phyloP scores from a whole-genome alignment of 2,888 invertebrate genomes.

The Stictocephala bisonia region DNA sequence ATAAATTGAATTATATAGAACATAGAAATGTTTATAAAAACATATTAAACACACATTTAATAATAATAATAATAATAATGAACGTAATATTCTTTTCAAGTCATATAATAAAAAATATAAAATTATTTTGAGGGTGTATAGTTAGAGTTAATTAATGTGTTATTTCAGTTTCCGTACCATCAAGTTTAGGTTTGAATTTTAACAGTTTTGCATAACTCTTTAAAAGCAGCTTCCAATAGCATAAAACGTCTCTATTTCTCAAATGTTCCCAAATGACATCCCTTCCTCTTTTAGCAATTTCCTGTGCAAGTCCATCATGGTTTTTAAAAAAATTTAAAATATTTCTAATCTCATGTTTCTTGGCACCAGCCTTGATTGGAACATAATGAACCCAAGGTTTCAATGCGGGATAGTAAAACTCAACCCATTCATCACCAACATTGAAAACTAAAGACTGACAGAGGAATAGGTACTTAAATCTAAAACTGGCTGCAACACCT shows the following conservation, averaged over 20 bases:
- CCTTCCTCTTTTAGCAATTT: conserved; percentile 86
- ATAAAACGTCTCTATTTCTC: conserved; percentile 81
- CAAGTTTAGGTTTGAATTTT: conserved; percentile 72
- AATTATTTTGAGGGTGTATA: too few relatives aligned
- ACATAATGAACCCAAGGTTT: conserved; percentile 97
- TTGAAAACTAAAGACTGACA: conserved; percentile 95
- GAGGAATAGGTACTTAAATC: conserved; percentile 94
- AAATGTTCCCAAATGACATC: conserved; percentile 87
- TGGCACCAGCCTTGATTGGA: conserved; percentile 79
- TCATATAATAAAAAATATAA: too few relatives aligned
- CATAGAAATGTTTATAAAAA: too few relatives aligned
- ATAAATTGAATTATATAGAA: too few relatives aligned
- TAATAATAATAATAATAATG: too few relatives aligned
- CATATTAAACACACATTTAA: too few relatives aligned
- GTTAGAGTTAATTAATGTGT: too few relatives aligned
- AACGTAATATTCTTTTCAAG: too few relatives aligned
- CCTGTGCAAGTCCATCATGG: conserved; percentile 78
- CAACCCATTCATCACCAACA: conserved; percentile 93
- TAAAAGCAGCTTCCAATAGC: conserved; percentile 88
- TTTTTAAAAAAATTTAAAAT: conserved; percentile 79
- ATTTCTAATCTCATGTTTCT: conserved; percentile 76
- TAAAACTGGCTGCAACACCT: conserved; percentile 96
- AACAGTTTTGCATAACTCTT: conserved; percentile 79
- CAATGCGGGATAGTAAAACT: conserved; percentile 92
- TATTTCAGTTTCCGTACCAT: conserved; percentile 69